phyloP scores from a whole-genome alignment of 1,140 invertebrate genomes.

The Drosophila cardini region DNA sequence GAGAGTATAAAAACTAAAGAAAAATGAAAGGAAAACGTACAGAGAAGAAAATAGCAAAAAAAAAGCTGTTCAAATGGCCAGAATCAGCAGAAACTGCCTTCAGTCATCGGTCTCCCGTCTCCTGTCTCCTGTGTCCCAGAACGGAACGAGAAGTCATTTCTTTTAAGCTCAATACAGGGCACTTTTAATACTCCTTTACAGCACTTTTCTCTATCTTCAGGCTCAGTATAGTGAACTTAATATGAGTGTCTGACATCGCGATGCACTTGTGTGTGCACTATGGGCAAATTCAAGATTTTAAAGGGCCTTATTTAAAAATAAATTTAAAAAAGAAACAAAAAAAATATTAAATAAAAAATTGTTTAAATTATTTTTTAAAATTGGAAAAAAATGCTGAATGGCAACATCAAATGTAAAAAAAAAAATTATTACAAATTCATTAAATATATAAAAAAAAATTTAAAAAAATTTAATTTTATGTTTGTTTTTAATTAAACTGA shows the following conservation, averaged over 20 bases:
- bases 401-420: no score
- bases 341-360: no score
- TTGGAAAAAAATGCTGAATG: no score
- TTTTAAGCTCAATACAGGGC: conserved; percentile 70
- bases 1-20: no score
- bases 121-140: conserved; percentile 3
- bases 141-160: conserved; percentile 80
- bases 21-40: background rate
- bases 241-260: conserved; percentile 1
- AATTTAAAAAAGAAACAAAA: background rate
- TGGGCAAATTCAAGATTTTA: no score
- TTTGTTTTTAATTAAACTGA: no score
- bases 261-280: background rate
- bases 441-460: no score
- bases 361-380: no score
- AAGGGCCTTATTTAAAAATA: no score
- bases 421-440: no score
- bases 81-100: conserved; percentile 8
- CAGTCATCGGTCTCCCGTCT: no score
- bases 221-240: conserved; percentile 18
- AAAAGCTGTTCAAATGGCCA: conserved; percentile 17
- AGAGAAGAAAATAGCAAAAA: conserved; percentile 17
- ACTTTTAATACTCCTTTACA: conserved; percentile 56
- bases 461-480: no score
- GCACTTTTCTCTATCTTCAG: background rate